phyloP scores from a whole-genome alignment of 2,888 invertebrate species.

The Mechanitis mazaeus region DNA sequence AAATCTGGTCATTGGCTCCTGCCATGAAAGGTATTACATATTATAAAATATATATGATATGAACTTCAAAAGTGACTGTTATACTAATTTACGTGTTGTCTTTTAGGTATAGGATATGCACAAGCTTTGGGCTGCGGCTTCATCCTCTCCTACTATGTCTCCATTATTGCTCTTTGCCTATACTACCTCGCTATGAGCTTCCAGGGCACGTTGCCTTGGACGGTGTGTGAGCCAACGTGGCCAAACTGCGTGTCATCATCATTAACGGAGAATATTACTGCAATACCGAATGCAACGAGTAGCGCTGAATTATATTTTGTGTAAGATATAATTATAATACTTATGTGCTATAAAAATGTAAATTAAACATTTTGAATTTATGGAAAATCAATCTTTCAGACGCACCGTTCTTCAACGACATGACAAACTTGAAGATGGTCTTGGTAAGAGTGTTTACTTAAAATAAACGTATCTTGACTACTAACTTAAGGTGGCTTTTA shows the following conservation, averaged over 20 bases:
- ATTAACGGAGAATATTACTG: conserved; percentile 37
- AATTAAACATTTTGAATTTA: background rate
- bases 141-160: conserved; percentile 86
- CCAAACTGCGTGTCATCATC: conserved; percentile 62
- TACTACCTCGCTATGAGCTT: conserved; percentile 86
- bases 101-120: conserved; percentile 82
- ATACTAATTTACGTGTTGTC: conserved; percentile 2
- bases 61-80: background rate
- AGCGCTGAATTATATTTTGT: conserved; percentile 78
- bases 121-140: conserved; percentile 79
- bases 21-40: conserved; percentile 82
- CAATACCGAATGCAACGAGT: conserved; percentile 46
- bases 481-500: background rate
- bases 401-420: conserved; percentile 35
- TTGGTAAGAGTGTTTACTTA: conserved; percentile 31
- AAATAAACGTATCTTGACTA: background rate
- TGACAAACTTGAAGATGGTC: conserved; percentile 36
- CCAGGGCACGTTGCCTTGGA: conserved; percentile 83
- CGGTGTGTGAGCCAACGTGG: conserved; percentile 79
- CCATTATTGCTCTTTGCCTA: conserved; percentile 83
- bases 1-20: conserved; percentile 81
- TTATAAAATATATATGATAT: background rate
- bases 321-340: conserved; percentile 25
- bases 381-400: conserved; percentile 18
- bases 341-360: background rate